phyloP scores from a whole-genome alignment of 2,888 invertebrate genomes.

The Lamellibrachia satsuma region DNA sequence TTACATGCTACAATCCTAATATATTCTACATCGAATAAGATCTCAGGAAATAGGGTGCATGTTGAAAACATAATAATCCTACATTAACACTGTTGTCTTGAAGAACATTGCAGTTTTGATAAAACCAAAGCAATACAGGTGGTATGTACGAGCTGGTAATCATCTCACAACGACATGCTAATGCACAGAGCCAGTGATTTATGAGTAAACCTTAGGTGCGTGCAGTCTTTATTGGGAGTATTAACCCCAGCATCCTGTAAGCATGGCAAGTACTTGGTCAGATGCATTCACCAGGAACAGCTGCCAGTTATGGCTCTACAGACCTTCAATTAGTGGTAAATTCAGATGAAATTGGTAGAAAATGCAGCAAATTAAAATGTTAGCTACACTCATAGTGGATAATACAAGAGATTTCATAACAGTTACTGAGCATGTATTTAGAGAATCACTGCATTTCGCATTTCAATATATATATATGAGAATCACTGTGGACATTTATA shows the following conservation, averaged over 20 bases:
- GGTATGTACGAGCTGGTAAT: neutral
- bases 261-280: neutral
- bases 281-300: neutral
- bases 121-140: neutral
- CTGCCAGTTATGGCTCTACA: neutral
- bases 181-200: neutral
- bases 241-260: neutral
- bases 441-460: neutral
- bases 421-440: neutral
- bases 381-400: neutral
- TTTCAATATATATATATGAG: neutral
- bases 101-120: no score
- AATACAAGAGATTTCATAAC: neutral
- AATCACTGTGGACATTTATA: no score
- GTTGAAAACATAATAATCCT: neutral
- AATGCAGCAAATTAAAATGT: neutral
- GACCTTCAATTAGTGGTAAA: neutral
- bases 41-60: neutral
- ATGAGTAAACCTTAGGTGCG: neutral
- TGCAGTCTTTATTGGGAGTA: neutral
- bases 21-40: neutral
- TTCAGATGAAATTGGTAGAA: neutral
- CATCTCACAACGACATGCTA: neutral
- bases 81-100: no score
- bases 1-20: neutral